Percentiles rank a stretch among this genome's conserved stretches.
These are phyloP conservation scores for Pectinophora gossypiella DNA, from an alignment of 1,140 invertebrate genomes.

Conservation along the genomic window DNA sequence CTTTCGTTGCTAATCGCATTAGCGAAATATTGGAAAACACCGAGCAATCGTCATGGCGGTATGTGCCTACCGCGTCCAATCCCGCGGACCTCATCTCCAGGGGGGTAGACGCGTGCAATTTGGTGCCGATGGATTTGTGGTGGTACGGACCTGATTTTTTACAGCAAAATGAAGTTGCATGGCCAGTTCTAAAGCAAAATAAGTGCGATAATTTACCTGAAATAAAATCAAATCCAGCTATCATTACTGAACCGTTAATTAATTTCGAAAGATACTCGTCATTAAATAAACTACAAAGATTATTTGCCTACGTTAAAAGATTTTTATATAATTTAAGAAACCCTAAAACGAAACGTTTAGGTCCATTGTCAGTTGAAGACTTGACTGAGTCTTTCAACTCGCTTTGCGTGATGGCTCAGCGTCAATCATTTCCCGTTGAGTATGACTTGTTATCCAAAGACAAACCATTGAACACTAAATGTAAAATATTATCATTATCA, in stretches of 20 bases:
- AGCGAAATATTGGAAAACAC: constrained; percentile 8
- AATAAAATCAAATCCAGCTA: not conserved
- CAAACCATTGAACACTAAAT: not conserved
- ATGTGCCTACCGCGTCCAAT: not conserved
- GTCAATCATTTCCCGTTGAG: not conserved
- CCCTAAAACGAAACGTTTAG: not conserved
- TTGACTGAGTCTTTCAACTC: not conserved
- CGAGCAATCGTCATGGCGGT: not conserved
- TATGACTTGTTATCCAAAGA: not conserved
- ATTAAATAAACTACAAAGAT: not conserved
- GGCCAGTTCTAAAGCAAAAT: not conserved
- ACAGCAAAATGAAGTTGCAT: not conserved
- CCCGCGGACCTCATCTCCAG: not conserved
- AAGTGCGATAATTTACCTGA: not conserved
- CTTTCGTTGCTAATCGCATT: constrained; percentile 17
- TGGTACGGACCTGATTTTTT: not conserved
- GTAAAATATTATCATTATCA: not conserved
- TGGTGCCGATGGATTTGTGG: not conserved
- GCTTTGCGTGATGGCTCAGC: not conserved
- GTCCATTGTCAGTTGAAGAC: not conserved
- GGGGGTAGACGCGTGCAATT: not conserved
- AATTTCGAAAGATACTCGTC: not conserved
- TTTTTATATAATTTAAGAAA: not conserved
- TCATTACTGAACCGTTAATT: not conserved
- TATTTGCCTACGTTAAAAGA: not conserved